Conservation (phyloP, 2,888 invertebrate genomes). For the Rhagonycha fulva region DNA sequence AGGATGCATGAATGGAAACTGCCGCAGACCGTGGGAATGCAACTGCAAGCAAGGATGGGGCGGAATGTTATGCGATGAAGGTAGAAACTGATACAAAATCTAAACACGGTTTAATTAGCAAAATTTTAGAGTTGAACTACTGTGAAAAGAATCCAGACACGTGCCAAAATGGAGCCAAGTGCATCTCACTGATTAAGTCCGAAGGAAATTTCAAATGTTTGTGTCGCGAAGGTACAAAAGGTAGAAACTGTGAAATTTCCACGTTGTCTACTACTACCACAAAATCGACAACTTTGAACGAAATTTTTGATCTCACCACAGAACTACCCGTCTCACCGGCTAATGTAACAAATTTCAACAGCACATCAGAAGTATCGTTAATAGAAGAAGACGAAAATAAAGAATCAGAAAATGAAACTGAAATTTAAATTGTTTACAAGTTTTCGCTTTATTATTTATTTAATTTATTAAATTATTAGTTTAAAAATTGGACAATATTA, state of each 20-base stretch:
- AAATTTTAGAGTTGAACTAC: conserved; percentile 71
- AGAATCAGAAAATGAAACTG: neutral
- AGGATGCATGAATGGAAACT: conserved; percentile 84
- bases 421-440: neutral
- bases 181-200: conserved; percentile 75
- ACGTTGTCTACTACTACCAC: conserved; percentile 60
- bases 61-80: conserved; percentile 89
- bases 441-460: neutral
- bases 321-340: conserved; percentile 8
- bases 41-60: conserved; percentile 87
- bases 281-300: conserved; percentile 24
- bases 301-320: neutral
- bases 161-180: conserved; percentile 82
- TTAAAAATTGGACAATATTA: neutral
- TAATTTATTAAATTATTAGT: neutral
- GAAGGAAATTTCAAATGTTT: conserved; percentile 79
- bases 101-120: neutral
- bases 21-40: conserved; percentile 88
- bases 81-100: conserved; percentile 55
- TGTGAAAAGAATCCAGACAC: conserved; percentile 77
- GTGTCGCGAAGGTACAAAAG: conserved; percentile 75
- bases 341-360: neutral
- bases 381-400: neutral
- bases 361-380: neutral
- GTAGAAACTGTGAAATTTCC: conserved; percentile 73